These are phyloP conservation scores for Orchestes rusci DNA, from an alignment of 2,888 invertebrate genomes.

Conservation along the genomic window DNA sequence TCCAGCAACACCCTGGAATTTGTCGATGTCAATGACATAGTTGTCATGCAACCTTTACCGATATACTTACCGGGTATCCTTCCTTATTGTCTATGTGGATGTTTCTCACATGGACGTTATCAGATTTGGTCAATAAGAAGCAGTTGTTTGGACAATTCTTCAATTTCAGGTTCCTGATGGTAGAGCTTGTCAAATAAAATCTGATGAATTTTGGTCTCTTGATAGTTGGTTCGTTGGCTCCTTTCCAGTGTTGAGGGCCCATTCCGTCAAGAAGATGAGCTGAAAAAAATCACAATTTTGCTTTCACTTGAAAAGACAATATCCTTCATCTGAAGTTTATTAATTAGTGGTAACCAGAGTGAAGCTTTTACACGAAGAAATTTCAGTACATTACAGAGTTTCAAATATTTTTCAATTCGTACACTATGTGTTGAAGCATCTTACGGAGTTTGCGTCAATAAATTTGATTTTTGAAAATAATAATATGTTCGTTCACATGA, in stretches of 20 bases:
- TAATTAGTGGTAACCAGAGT: no score
- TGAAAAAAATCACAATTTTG: constrained; percentile 9
- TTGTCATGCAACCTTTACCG: background rate
- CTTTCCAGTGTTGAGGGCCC: constrained; percentile 20
- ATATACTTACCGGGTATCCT: constrained; percentile 25
- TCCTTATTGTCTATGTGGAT: constrained; percentile 23
- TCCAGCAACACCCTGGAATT: constrained; percentile 16
- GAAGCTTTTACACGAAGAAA: no score
- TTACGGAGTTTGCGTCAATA: no score
- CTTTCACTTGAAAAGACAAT: no score
- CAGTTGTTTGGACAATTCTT: constrained; percentile 26
- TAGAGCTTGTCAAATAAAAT: constrained; percentile 12
- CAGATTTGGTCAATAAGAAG: constrained; percentile 16
- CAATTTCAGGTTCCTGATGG: constrained; percentile 20
- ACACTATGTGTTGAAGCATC: no score
- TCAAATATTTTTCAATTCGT: no score
- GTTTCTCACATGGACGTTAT: constrained; percentile 16
- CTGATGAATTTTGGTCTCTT: constrained; percentile 15
- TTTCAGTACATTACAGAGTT: no score
- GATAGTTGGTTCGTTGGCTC: constrained; percentile 10
- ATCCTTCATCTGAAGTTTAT: no score
- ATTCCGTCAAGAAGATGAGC: constrained; percentile 18
- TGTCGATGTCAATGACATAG: background rate
- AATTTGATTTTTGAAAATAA: no score
- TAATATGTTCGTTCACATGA: no score